Evolutionary conservation across 2,113 vertebrate species (phyloP).

Genomic region (Pitta sordida): DNA sequence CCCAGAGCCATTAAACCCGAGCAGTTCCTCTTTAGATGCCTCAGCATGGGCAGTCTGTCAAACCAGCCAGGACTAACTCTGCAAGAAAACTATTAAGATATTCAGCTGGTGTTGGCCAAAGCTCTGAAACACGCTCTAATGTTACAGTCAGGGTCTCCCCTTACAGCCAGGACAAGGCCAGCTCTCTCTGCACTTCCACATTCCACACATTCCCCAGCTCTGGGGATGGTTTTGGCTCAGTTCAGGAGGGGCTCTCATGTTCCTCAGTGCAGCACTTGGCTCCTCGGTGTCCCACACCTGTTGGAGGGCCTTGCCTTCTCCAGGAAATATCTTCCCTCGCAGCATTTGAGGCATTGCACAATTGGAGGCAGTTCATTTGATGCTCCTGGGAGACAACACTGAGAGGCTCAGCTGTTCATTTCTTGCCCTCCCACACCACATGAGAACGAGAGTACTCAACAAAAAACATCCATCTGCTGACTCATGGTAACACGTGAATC

Average conservation of each 20-base stretch:
- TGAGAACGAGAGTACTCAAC: neutral
- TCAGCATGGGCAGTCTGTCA: neutral
- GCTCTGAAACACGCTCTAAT: neutral
- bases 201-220: constrained; percentile 27
- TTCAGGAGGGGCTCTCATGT: neutral
- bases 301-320: neutral
- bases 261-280: neutral
- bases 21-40: neutral
- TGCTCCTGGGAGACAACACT: constrained; percentile 10
- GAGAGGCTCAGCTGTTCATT: constrained; percentile 45
- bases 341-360: neutral
- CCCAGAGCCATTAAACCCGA: neutral
- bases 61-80: neutral
- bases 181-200: constrained; percentile 54
- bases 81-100: constrained; percentile 5
- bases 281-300: constrained; percentile 57
- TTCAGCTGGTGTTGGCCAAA: constrained; percentile 37
- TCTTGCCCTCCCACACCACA: neutral
- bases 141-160: neutral
- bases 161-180: constrained; percentile 18
- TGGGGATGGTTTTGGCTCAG: neutral
- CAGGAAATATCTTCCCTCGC: neutral
- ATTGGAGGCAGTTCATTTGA: neutral
- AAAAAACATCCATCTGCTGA: constrained; percentile 36
- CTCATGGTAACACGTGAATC: constrained; percentile 20